Conservation (phyloP, 2,113 vertebrate species). For the Australoheros scitulus region DNA sequence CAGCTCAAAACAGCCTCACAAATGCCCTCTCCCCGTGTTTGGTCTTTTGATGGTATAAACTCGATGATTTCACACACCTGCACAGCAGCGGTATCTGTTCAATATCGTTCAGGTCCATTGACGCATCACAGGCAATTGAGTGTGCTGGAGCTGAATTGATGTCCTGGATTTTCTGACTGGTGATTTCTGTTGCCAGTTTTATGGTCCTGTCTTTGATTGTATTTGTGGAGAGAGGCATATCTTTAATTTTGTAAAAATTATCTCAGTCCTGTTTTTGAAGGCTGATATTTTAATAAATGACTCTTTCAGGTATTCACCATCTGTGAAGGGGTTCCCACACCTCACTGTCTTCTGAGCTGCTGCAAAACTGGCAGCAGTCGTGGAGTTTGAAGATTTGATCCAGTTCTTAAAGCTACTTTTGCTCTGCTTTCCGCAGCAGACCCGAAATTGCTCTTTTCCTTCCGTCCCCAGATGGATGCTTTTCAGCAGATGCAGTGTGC, state of each 20-base stretch:
- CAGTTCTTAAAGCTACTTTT: neutral
- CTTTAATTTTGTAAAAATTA: neutral
- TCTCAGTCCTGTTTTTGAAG: neutral
- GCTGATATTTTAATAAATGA: neutral
- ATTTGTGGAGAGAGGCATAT: conserved; percentile 44
- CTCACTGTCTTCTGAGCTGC: neutral
- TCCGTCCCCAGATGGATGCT: neutral
- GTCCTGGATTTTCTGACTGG: conserved; percentile 37
- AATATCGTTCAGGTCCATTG: neutral
- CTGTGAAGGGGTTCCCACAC: neutral
- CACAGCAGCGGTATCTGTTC: neutral
- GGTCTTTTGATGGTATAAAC: too few relatives aligned
- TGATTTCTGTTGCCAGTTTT: conserved; percentile 52
- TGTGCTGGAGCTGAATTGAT: conserved; percentile 32
- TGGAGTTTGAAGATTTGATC: neutral
- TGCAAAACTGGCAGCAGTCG: neutral
- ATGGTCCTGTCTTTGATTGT: conserved; percentile 53
- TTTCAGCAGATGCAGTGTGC: neutral
- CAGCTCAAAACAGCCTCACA: neutral
- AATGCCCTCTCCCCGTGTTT: neutral
- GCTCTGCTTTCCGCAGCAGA: neutral
- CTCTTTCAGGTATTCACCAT: neutral
- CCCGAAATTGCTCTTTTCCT: neutral
- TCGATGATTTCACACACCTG: neutral
- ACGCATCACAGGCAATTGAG: neutral